Evolutionary conservation across 2,888 invertebrate genomes (phyloP).

Genomic region (Odontothrips loti): DNA sequence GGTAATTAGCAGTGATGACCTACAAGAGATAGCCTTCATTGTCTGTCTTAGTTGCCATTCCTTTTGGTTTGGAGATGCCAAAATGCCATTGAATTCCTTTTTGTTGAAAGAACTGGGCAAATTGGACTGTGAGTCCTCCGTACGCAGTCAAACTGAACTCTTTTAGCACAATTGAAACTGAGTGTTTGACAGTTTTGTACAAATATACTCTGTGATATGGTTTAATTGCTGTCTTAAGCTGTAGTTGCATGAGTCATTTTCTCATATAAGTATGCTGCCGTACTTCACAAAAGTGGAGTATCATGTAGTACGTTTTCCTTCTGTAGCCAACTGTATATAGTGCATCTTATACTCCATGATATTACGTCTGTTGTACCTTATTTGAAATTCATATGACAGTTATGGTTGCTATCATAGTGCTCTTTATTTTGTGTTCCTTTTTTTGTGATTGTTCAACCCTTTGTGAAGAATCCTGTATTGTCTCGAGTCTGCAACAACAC

Average conservation of each 20-base stretch:
- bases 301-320: neutral
- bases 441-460: neutral
- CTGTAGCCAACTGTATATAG: neutral
- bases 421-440: neutral
- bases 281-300: neutral
- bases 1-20: too few relatives aligned
- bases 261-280: neutral
- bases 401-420: too few relatives aligned
- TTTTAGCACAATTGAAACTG: neutral
- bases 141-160: neutral
- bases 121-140: neutral
- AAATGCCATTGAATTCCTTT: neutral
- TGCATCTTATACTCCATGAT: neutral
- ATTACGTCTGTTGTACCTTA: neutral
- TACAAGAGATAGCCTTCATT: too few relatives aligned
- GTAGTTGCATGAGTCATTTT: neutral
- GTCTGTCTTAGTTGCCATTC: neutral
- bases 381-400: neutral
- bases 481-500: too few relatives aligned
- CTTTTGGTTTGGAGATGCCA: neutral
- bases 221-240: conserved; percentile 15
- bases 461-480: too few relatives aligned
- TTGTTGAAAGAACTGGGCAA: neutral
- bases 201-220: conserved; percentile 17
- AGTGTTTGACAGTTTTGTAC: conserved; percentile 14